Evolutionary conservation across 2,797 vertebrate genomes (phyloP), one percentile per base, ranked within the genome.

Genomic region (Cercopithecus petaurista): DNA sequence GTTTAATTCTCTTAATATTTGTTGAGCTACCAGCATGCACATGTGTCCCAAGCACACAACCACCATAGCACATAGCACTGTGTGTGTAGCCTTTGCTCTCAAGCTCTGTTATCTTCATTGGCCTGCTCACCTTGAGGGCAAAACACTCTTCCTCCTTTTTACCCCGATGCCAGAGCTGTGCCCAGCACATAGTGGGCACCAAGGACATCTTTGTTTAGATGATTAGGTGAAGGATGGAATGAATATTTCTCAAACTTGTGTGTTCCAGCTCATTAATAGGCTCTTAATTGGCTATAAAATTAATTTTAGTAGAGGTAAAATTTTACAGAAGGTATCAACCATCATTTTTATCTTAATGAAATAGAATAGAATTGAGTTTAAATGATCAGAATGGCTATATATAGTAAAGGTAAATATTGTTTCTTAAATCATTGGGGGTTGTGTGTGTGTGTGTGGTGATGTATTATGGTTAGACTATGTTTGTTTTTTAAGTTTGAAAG

Each of bases 401-500:
- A 13, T 67, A 33, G 46, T 88, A 77, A 76, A 88, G 39, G 59
- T 41, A 72, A 84, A 89, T 64, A 33, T 4, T 57, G 33, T 55
- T 90, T 90, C 81, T 86, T 89, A 89, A 89, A 79, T 84, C 41
- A n/a, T 19, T 55, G 61, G 30, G 61, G 13, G 22, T 14, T 28
- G 0, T 61, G 33, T 70, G 59, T 72, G 28, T 50, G n/a, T 86
- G 85, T 61, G 59, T 64, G n/a, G 39, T 36, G 33, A n/a, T 55
- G 11, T 73, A n/a, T 73, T 46, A 67, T 36, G 15, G 12, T 46
- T 43, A 36, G 10, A 90, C 33, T 52, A 28, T 79, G 33, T 52
- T 21, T 21, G 50, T 52, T 50, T 75, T 72, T 55, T 17, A 15
- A 80, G 52, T 28, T 77, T 77, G 39, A 95, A 90, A 95, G 59